A percentile compares a stretch with the other conserved stretches of the same genome.
These are phyloP conservation scores for Aptenodytes forsteri DNA, from an alignment of 2,113 vertebrate genomes.

Conservation along the genomic window DNA sequence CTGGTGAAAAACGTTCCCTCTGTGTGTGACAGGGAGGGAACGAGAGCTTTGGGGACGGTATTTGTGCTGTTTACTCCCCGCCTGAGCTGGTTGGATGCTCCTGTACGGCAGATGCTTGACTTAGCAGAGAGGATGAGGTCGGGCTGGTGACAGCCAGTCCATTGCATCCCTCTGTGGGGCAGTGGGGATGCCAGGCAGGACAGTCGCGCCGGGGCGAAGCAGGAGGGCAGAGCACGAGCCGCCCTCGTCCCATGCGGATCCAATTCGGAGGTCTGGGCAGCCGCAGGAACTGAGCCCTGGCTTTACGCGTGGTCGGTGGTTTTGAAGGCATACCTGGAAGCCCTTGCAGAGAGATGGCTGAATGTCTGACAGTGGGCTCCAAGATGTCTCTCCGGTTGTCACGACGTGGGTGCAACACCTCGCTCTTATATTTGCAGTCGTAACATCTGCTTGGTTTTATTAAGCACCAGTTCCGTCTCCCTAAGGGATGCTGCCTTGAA, in stretches of 20 bases:
- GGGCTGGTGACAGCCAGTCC: too few species aligned
- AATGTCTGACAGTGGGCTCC: too few species aligned
- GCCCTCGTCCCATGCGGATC: background rate
- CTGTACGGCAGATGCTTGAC: too few species aligned
- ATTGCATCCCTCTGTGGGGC: background rate
- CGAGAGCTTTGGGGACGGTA: fast-evolving
- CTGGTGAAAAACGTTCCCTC: background rate
- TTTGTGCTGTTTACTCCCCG: background rate
- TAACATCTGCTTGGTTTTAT: background rate
- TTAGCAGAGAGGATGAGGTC: background rate
- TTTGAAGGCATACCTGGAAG: too few species aligned
- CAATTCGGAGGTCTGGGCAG: too few species aligned
- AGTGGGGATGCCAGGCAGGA: background rate
- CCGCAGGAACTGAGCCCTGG: background rate
- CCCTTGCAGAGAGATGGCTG: too few species aligned
- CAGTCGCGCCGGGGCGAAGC: fast-evolving
- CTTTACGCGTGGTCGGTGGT: too few species aligned
- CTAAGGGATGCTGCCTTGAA: background rate
- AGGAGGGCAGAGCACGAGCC: background rate
- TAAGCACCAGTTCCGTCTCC: background rate
- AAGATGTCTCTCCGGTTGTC: too few species aligned
- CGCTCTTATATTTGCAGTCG: background rate
- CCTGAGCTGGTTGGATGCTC: background rate
- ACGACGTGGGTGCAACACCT: too few species aligned
- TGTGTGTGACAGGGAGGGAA: background rate